Percentiles rank a stretch among this genome's conserved stretches.
Conservation (phyloP, 2,113 vertebrate species). For the Climacteris rufus region DNA sequence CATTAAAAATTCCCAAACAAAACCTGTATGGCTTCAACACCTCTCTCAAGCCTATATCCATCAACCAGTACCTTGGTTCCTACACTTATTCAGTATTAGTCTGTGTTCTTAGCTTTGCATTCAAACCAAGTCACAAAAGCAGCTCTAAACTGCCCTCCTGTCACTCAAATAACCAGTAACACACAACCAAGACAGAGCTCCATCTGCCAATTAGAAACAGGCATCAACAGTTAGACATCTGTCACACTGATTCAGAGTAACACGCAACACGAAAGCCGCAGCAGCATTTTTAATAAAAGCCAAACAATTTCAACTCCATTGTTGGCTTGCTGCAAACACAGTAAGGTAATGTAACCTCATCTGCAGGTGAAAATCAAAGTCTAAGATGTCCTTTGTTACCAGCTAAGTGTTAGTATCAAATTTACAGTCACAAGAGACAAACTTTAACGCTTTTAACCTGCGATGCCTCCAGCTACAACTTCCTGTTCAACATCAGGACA, state of each 20-base stretch:
- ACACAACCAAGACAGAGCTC: slow-evolving; percentile 31
- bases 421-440: background rate
- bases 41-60: background rate
- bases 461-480: background rate
- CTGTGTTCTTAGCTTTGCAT: background rate
- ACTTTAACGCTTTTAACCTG: background rate
- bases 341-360: background rate
- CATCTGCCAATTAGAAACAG: slow-evolving; percentile 67
- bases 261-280: slow-evolving; percentile 41
- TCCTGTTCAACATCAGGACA: background rate
- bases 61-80: background rate
- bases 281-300: slow-evolving; percentile 42
- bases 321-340: background rate
- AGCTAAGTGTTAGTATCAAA: background rate
- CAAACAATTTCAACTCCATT: background rate
- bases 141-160: slow-evolving; percentile 24
- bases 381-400: background rate
- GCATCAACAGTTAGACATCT: slow-evolving; percentile 69
- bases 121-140: slow-evolving; percentile 18
- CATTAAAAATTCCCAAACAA: background rate
- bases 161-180: slow-evolving; percentile 51
- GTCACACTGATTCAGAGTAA: slow-evolving; percentile 49
- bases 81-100: background rate
- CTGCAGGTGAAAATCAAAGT: background rate
- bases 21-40: background rate